Base-by-base conservation (phyloP, 1,140 invertebrate genomes). In the Aphelenchoides fujianensis region DNA sequence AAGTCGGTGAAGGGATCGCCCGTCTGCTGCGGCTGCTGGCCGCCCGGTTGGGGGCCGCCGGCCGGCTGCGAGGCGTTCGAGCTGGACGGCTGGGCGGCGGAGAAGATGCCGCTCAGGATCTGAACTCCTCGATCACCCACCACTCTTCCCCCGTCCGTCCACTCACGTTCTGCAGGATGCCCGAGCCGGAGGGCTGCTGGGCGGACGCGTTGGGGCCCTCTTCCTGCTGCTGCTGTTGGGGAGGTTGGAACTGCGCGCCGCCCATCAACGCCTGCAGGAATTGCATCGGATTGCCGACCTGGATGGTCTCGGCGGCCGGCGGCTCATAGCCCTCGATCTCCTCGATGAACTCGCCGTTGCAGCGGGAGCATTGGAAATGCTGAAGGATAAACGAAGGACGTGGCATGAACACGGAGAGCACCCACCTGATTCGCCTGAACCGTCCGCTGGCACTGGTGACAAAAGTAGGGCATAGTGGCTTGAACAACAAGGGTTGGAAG, bases 341-440 rank as follows among this genome's bases (percentile, higher is more conserved):
- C 53, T 66, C 63, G 36, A 66, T 66, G 31, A 66, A 66, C 63
- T 66, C 63, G 31, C 27, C 16, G 3, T 66, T 30, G 34, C 63
- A 66, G 37, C 32, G 63, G n/a, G 63, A 66, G 53, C 63, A 66
- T 16, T 35, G 63, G 36, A 66, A 66, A 30, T 30, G 16, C 63
- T 66, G 31, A 35, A 66, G 31, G 53, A 27, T n/a, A 61, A 36
- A 2, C 16, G 2, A 12, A 66, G 31, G 1, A 23, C 23, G 19
- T 59, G 5, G 5, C 28, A 27, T 5, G 5, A 59, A 23, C 7
- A 3, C n/a, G 0, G n/a, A 36, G n/a, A 34, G 23, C 0, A 12
- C 27, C 30, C n/a, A 66, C 63, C 32, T 66, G 28, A 37, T 66
- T 30, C 27, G 63, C 63, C 31, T 66, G 12, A n/a, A 66, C 63